Evolutionary conservation across 2,888 invertebrate genomes (phyloP).

Genomic region (Furcula furcula): DNA sequence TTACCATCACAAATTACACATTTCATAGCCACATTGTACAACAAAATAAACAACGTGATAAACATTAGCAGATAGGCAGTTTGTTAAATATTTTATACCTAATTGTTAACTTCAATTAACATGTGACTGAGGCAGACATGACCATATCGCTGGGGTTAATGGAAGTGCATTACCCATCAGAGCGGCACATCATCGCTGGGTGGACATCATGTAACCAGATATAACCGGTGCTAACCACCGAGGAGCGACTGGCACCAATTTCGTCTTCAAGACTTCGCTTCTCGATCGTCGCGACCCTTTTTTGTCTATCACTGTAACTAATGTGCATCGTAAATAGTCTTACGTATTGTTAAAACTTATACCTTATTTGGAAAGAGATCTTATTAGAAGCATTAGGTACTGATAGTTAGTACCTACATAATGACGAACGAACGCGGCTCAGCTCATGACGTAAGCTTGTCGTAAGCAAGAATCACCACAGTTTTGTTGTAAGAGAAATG

Average conservation of each 20-base stretch:
- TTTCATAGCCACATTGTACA: no score
- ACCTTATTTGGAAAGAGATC: slow-evolving; percentile 1
- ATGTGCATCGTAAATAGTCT: slow-evolving; percentile 47
- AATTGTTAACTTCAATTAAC: slow-evolving; percentile 24
- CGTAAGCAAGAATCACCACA: no score
- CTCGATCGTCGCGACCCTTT: slow-evolving; percentile 36
- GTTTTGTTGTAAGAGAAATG: no score
- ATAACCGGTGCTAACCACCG: slow-evolving; percentile 18
- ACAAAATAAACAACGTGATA: background rate
- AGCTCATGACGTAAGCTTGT: background rate
- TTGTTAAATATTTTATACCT: slow-evolving; percentile 8
- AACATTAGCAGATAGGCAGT: background rate
- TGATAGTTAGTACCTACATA: no score
- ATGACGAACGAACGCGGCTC: no score
- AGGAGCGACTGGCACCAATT: slow-evolving; percentile 21
- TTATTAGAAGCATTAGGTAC: background rate
- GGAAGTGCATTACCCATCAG: slow-evolving; percentile 48
- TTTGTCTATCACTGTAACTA: slow-evolving; percentile 39
- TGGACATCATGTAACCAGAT: slow-evolving; percentile 25
- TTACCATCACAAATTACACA: no score
- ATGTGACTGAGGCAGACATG: slow-evolving; percentile 13
- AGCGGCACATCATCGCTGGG: slow-evolving; percentile 27
- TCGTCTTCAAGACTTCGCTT: slow-evolving; percentile 10
- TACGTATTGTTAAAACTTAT: slow-evolving; percentile 39
- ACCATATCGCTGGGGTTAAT: slow-evolving; percentile 43